Percentiles rank a stretch among this genome's conserved stretches.
phyloP scores from a whole-genome alignment of 2,113 vertebrate genomes.

The Loxodonta africana region DNA sequence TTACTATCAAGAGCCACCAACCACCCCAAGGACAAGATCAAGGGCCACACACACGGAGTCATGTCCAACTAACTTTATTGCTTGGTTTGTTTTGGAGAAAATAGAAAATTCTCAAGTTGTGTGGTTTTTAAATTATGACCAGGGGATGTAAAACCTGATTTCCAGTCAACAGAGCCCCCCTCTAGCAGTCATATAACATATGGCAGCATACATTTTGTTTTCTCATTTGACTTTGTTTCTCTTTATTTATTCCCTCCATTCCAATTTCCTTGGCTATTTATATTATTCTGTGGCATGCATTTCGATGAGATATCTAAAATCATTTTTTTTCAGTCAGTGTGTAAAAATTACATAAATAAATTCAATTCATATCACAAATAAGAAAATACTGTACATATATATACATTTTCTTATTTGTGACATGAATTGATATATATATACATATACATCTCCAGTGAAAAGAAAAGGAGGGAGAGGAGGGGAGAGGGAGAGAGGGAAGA shows the following conservation, averaged over 20 bases:
- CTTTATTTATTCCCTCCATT: conserved; percentile 36
- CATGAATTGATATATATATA: not conserved
- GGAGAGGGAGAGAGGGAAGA: too few species aligned
- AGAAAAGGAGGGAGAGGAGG: not conserved
- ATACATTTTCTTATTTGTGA: too few species aligned
- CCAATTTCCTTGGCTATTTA: conserved; percentile 11
- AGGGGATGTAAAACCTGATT: not conserved
- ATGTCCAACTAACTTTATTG: not conserved
- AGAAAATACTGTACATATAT: conserved; percentile 13
- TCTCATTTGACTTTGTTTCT: conserved; percentile 53
- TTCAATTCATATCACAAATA: conserved; percentile 52
- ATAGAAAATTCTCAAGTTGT: conserved; percentile 34
- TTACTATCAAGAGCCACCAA: not conserved
- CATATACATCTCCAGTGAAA: not conserved
- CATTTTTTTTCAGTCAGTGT: not conserved
- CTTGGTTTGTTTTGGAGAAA: conserved; percentile 54
- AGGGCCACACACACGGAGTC: conserved; percentile 1
- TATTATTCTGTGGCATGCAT: not conserved
- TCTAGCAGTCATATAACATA: not conserved
- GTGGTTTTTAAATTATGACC: conserved; percentile 32
- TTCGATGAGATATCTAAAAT: not conserved
- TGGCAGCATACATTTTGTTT: not conserved
- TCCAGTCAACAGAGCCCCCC: conserved; percentile 33
- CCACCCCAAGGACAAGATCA: not conserved
- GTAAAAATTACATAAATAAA: conserved; percentile 43